Evolutionary conservation across 2,797 vertebrate genomes (phyloP).

Genomic region (Leucoraja ocellata): DNA sequence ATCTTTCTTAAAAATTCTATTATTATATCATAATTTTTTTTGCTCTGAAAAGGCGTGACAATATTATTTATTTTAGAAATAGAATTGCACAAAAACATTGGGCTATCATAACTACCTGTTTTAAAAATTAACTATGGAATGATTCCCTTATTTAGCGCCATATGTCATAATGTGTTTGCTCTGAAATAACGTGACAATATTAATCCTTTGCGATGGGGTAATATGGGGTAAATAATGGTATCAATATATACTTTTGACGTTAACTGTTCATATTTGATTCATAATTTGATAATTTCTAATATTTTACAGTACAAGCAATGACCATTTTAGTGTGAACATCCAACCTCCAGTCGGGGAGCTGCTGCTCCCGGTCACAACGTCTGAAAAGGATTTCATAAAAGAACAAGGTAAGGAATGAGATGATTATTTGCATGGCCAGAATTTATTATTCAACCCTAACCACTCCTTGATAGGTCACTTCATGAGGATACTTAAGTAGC

Average conservation of each 20-base stretch:
- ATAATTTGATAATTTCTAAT: background rate
- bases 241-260: background rate
- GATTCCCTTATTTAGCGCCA: background rate
- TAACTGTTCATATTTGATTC: conserved; percentile 4
- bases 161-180: background rate
- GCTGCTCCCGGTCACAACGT: conserved; percentile 76
- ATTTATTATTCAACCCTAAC: too few relatives aligned
- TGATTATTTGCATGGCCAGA: background rate
- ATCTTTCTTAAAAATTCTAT: background rate
- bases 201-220: background rate
- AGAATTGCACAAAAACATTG: background rate
- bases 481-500: too few relatives aligned
- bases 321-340: conserved; percentile 78
- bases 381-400: conserved; percentile 78
- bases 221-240: background rate
- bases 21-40: background rate
- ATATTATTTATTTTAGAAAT: background rate
- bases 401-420: conserved; percentile 73
- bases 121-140: background rate
- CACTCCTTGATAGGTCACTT: too few relatives aligned
- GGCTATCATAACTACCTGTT: background rate
- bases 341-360: conserved; percentile 86
- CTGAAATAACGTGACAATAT: background rate
- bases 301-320: conserved; percentile 73
- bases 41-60: background rate